Evolutionary conservation across 2,797 vertebrate genomes (phyloP).

Genomic region (Eospalax fontanierii): DNA sequence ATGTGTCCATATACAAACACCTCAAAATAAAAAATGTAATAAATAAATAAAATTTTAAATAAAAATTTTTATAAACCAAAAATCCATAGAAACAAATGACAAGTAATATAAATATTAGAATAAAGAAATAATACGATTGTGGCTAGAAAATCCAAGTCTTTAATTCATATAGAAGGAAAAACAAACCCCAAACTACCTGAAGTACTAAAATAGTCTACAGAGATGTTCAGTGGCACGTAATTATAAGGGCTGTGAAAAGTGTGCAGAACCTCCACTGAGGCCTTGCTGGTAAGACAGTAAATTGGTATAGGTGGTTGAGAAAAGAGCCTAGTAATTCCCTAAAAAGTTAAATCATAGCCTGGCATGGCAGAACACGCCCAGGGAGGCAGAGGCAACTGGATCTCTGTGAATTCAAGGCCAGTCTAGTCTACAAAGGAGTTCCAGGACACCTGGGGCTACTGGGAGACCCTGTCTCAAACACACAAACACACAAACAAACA

Average conservation of each 20-base stretch:
- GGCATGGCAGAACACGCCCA: too few relatives aligned
- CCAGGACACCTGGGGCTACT: too few relatives aligned
- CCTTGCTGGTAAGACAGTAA: background rate
- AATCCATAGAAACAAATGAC: background rate
- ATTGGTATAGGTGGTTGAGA: background rate
- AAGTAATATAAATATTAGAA: background rate
- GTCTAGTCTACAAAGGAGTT: too few relatives aligned
- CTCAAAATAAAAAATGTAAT: background rate
- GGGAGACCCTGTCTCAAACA: too few relatives aligned
- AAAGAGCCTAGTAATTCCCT: background rate
- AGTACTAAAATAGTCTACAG: background rate
- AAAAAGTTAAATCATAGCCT: background rate
- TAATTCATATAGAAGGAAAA: conserved; percentile 44
- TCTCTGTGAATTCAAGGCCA: too few relatives aligned
- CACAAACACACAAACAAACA: too few relatives aligned
- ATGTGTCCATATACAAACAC: background rate
- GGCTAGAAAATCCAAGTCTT: background rate
- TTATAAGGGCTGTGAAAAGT: background rate
- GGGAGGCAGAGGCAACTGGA: too few relatives aligned
- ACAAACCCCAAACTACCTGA: background rate
- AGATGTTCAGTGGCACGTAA: conserved; percentile 3
- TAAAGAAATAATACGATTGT: background rate
- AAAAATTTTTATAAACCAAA: background rate
- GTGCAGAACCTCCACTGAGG: background rate
- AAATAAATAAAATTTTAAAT: background rate